Conservation (phyloP, 1,140 invertebrate genomes). For the Panulirus ornatus region DNA sequence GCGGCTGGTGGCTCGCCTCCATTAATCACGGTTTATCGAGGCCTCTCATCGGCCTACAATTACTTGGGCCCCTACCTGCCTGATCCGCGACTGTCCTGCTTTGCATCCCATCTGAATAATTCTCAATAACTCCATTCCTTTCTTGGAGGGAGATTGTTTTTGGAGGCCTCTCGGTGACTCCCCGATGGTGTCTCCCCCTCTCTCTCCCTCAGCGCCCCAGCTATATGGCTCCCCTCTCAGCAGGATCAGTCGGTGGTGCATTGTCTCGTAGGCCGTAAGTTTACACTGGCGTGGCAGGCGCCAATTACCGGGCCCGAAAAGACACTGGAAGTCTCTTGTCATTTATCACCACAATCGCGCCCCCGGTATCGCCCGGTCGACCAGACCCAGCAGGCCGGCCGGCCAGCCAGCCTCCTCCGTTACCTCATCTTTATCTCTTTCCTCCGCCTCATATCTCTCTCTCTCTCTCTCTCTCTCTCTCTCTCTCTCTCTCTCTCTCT, state of each 20-base stretch:
- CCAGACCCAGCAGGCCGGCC: too few species aligned
- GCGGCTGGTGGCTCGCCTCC: not conserved
- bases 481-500: too few species aligned
- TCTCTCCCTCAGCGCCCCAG: constrained; percentile 2
- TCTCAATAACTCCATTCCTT: not conserved
- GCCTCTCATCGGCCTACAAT: constrained; percentile 30
- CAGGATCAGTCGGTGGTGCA: not conserved
- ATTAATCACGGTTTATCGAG: constrained; percentile 34
- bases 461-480: too few species aligned
- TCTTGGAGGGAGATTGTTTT: too few species aligned
- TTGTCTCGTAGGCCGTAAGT: constrained; percentile 39
- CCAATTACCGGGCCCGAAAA: constrained; percentile 19
- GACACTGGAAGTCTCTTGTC: constrained; percentile 9
- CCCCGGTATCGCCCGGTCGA: constrained; percentile 16
- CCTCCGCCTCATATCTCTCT: too few species aligned
- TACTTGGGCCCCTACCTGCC: not conserved
- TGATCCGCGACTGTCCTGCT: not conserved
- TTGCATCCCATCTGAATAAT: not conserved
- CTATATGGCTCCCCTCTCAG: too few species aligned
- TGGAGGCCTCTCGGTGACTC: too few species aligned
- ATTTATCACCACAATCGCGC: constrained; percentile 30
- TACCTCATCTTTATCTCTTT: too few species aligned
- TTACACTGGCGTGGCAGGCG: constrained; percentile 10
- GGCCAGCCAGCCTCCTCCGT: too few species aligned
- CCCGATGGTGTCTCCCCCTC: not conserved